Evolutionary conservation across 2,888 invertebrate genomes (phyloP), one percentile per base, ranked within the genome.

Genomic region (Helleia helle): DNA sequence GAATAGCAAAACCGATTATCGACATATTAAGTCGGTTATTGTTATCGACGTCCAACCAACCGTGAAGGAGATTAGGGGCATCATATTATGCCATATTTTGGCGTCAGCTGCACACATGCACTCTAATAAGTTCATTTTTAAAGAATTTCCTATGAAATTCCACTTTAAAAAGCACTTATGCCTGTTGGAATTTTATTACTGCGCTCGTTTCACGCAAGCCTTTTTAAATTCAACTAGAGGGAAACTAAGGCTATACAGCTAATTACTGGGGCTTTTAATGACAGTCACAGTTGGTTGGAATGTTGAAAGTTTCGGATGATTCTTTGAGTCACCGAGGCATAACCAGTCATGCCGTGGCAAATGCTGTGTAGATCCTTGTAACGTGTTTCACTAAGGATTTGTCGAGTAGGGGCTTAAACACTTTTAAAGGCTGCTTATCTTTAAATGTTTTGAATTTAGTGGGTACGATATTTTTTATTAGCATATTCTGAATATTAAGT

Each of bases 1-100:
- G 70, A 80, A 83, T 79, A 79, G 77, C 71, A 72, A 79, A 84
- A 77, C 76, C 83, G 81, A 83, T 83, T 84, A 83, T 80, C 79
- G 76, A 70, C 65, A 67, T 79, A 83, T 83, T 83, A 81, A 81
- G 80, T 79, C 76, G 64, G 74, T 80, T 80, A 83, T 83, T 84
- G 77, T 83, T 77, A 80, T 75, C 77, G 81, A 74, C 79, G 68
- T 60, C 69, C 73, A 65, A 52, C 70, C 68, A 57, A 73, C 71
- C 77, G 72, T 80, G 71, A 76, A 81, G 71, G 76, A 80, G 80
- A 81, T 81, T 81, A 83, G 80, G 81, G 77, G 76, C 81, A 75
- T 77, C 75, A 81, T 81, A 77, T 76, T 79, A 74, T 76, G 62
- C 71, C 73, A 75, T 76, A 75, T 74, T 79, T 68, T 61, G 70